Percentiles rank a stretch among this genome's conserved stretches.
phyloP scores from a whole-genome alignment of 2,888 invertebrate genomes.

The Urechis unicinctus region DNA sequence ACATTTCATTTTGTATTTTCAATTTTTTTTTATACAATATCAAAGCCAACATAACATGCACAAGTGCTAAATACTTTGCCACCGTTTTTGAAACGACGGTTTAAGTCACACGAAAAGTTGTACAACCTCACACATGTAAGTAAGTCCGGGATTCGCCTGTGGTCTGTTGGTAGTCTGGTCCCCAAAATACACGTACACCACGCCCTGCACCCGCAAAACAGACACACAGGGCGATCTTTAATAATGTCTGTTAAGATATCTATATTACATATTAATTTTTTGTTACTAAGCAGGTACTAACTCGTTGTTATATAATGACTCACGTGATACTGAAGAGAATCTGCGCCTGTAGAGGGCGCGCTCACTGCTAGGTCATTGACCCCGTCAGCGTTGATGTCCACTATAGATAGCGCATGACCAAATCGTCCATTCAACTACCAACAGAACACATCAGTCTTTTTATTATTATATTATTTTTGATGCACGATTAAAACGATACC shows the following conservation, averaged over 20 bases:
- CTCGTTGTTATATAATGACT: too few relatives aligned
- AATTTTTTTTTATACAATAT: too few relatives aligned
- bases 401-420: constrained; percentile 34
- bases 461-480: too few relatives aligned
- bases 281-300: too few relatives aligned
- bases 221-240: too few relatives aligned
- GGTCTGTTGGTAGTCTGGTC: neutral
- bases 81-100: too few relatives aligned
- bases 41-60: too few relatives aligned
- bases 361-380: constrained; percentile 39
- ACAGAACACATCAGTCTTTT: neutral
- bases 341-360: constrained; percentile 29
- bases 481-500: too few relatives aligned
- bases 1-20: too few relatives aligned
- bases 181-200: constrained; percentile 28
- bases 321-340: constrained; percentile 17
- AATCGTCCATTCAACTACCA: constrained; percentile 36
- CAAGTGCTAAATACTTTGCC: too few relatives aligned
- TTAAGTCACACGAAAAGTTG: neutral
- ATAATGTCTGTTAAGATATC: neutral
- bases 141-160: neutral
- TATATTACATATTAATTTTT: too few relatives aligned
- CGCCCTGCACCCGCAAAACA: constrained; percentile 21
- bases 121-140: neutral
- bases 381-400: constrained; percentile 43